Evolutionary conservation across 2,888 invertebrate genomes (phyloP).

Genomic region (Clostera curtula): DNA sequence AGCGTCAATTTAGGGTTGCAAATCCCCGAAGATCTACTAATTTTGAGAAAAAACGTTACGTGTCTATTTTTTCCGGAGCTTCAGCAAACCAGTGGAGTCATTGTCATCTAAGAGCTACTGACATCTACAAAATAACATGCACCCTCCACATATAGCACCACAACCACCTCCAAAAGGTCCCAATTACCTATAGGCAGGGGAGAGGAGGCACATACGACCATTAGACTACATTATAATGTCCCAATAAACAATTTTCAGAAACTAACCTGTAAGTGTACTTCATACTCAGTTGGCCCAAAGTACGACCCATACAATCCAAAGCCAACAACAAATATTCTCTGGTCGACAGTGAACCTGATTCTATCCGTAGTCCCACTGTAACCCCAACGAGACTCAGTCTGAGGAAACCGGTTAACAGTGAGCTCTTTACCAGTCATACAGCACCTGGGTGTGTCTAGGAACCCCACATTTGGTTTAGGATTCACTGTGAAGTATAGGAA

Average conservation of each 20-base stretch:
- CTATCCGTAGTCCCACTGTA: conserved; percentile 89
- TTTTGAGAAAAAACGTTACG: too few species aligned
- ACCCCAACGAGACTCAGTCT: conserved; percentile 88
- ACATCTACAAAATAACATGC: too few species aligned
- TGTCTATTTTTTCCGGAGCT: too few species aligned
- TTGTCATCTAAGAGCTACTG: too few species aligned
- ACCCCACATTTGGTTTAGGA: conserved; percentile 83
- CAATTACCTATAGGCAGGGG: too few species aligned
- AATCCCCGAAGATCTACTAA: too few species aligned
- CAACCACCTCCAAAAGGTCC: too few species aligned
- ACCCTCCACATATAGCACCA: too few species aligned
- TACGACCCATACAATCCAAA: conserved; percentile 90
- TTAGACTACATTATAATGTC: neutral
- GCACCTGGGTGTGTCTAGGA: conserved; percentile 82
- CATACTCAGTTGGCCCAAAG: conserved; percentile 85
- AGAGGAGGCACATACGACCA: too few species aligned
- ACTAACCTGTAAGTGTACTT: conserved; percentile 78
- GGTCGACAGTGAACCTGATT: conserved; percentile 87
- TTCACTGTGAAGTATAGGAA: conserved; percentile 83
- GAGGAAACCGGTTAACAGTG: conserved; percentile 81
- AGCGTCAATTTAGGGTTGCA: too few species aligned
- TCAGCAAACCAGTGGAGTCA: too few species aligned
- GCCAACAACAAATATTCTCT: conserved; percentile 87
- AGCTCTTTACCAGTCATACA: conserved; percentile 87
- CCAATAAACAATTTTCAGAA: neutral